A percentile compares a stretch with the other conserved stretches of the same genome.
Evolutionary conservation across 2,797 vertebrate species (phyloP).

Genomic region (Trachurus trachurus): DNA sequence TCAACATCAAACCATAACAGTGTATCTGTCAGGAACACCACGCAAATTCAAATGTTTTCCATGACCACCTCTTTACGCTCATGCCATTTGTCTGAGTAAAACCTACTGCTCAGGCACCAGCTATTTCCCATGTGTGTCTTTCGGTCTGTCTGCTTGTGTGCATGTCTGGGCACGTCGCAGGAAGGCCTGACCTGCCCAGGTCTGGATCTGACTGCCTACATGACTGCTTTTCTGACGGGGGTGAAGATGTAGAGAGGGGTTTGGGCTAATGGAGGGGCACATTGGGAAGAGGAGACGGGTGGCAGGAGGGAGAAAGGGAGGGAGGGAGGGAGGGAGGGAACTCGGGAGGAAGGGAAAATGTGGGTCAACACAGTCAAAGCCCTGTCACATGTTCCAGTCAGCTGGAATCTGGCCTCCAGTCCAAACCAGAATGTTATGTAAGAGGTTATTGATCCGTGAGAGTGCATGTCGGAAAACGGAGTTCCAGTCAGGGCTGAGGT

Average conservation of each 20-base stretch:
- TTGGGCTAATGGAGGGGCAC: constrained; percentile 44
- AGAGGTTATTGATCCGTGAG: constrained; percentile 84
- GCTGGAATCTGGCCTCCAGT: constrained; percentile 85
- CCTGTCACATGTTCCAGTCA: constrained; percentile 85
- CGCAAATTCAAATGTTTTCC: constrained; percentile 46
- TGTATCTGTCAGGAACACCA: constrained; percentile 23
- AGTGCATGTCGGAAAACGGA: constrained; percentile 64
- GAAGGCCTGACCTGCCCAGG: constrained; percentile 63
- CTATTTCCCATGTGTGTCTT: constrained; percentile 52
- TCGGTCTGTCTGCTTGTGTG: constrained; percentile 49
- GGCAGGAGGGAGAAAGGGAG: constrained; percentile 21
- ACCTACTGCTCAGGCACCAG: constrained; percentile 43
- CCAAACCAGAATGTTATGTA: constrained; percentile 84
- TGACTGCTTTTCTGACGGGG: constrained; percentile 55
- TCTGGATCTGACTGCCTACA: constrained; percentile 64
- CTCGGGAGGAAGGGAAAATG: constrained; percentile 77
- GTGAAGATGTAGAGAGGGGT: constrained; percentile 60
- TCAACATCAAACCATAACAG: background rate
- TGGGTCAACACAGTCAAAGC: constrained; percentile 84
- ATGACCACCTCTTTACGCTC: constrained; percentile 18
- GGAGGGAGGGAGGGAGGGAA: constrained; percentile 23
- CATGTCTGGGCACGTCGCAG: constrained; percentile 61
- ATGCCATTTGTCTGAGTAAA: constrained; percentile 61
- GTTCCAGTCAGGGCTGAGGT: constrained; percentile 56
- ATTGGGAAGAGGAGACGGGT: constrained; percentile 42